Base-by-base conservation (phyloP, 2,888 invertebrate genomes). In the Dione vanillae region DNA sequence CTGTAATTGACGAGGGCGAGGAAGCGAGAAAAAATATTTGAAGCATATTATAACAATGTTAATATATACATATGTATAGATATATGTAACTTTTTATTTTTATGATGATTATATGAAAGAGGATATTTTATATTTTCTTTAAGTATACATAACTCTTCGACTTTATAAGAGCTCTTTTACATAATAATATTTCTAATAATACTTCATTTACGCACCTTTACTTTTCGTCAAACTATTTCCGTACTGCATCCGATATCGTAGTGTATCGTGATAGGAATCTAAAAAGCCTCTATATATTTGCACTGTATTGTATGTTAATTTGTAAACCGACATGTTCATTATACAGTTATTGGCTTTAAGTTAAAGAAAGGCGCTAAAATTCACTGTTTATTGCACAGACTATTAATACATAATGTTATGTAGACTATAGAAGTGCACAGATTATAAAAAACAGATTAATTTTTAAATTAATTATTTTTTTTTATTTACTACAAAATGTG, bases 261-360 rank as follows among this genome's bases (percentile, higher is more conserved):
- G 8, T n/a, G 19, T 27, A 35, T 16, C 52, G 71, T 71, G 71
- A 69, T 72, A 62, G 11, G 71, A 69, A 65, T 72, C 54, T 61
- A 59, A 54, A 72, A 64, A 19, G 6, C 12, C 19, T 9, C 8
- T 20, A 69, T 62, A 12, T 56, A 8, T 52, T 20, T 52, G 27
- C 27, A 37, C 61, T 64, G 19, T 64, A 72, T 72, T 72, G 72
- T 72, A 72, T 72, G 72, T 62, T 64, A 72, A 70, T 72, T 58
- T 35, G 5, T 16, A 49, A 43, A 52, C 54, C 45, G 56, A 70
- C 47, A 66, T 67, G 8, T 72, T 70, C 72, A 64, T 64, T 58
- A 56, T 56, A 72, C 72, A 70, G 69, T 69, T 67, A 64, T 49
- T 51, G 49, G n/a, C 64, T 58, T 37, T 37, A 49, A 64, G 12